These are phyloP conservation scores for Onychomys leucogaster DNA, from an alignment of 2,797 vertebrate species.

Conservation along the genomic window DNA sequence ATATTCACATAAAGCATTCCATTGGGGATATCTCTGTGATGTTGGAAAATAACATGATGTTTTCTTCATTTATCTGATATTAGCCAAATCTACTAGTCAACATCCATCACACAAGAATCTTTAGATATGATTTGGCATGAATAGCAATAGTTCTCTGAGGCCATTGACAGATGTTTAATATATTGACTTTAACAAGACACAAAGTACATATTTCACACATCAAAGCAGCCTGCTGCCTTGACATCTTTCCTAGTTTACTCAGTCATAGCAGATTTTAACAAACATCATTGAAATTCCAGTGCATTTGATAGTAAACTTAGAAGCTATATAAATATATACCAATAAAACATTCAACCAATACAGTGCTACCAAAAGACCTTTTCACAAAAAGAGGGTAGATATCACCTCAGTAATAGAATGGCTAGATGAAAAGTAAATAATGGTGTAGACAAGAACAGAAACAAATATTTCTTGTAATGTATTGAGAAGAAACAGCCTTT, in stretches of 20 bases:
- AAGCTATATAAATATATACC: slow-evolving; percentile 44
- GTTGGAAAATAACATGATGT: neutral
- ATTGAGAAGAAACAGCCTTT: too few species aligned
- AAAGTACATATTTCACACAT: slow-evolving; percentile 41
- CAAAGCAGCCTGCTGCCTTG: neutral
- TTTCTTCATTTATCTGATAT: neutral
- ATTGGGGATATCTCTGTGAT: fast-evolving
- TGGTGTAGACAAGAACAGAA: too few species aligned
- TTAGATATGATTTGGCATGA: fast-evolving
- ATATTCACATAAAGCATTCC: fast-evolving
- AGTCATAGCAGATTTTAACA: neutral
- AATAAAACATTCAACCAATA: neutral
- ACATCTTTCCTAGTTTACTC: neutral
- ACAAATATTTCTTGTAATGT: too few species aligned
- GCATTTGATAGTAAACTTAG: slow-evolving; percentile 10
- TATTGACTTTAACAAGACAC: neutral
- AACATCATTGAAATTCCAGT: slow-evolving; percentile 33
- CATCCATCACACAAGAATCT: neutral
- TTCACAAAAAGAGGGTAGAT: neutral
- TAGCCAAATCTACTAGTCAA: fast-evolving
- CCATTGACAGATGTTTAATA: neutral
- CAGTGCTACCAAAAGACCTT: neutral
- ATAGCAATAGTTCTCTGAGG: neutral
- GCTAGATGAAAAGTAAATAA: neutral
- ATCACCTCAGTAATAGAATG: neutral